A percentile compares a stretch with the other conserved stretches of the same genome.
phyloP scores from a whole-genome alignment of 2,888 invertebrate species.

The Eledona agricola region DNA sequence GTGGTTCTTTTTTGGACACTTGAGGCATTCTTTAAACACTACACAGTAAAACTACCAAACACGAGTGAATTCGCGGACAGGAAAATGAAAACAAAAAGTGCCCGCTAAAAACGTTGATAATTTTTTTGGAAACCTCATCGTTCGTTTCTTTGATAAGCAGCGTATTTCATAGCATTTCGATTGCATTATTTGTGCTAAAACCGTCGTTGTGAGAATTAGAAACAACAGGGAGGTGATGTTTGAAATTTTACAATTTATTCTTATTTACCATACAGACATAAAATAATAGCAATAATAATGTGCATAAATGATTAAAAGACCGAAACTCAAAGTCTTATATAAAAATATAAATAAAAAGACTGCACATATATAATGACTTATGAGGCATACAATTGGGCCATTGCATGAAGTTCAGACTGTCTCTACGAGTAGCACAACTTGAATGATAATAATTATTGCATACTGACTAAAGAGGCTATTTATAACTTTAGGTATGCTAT shows the following conservation, averaged over 20 bases:
- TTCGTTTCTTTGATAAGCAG: too few relatives aligned
- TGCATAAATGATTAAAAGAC: constrained; percentile 57
- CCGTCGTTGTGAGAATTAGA: too few relatives aligned
- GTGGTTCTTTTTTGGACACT: too few relatives aligned
- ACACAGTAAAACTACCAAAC: too few relatives aligned
- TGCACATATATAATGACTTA: constrained; percentile 55
- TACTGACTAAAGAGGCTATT: constrained; percentile 62
- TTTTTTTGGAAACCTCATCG: too few relatives aligned
- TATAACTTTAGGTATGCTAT: constrained; percentile 56
- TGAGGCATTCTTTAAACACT: too few relatives aligned
- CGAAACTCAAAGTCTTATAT: constrained; percentile 50
- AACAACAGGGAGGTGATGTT: constrained; percentile 33
- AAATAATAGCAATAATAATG: constrained; percentile 58
- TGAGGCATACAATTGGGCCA: constrained; percentile 57
- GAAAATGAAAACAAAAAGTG: too few relatives aligned
- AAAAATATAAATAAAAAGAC: constrained; percentile 51
- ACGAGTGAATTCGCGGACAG: too few relatives aligned
- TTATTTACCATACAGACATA: constrained; percentile 64
- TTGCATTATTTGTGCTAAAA: too few relatives aligned
- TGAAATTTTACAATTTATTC: constrained; percentile 59
- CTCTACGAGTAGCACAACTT: constrained; percentile 62
- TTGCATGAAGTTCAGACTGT: constrained; percentile 57
- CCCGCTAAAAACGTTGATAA: too few relatives aligned
- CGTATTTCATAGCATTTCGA: too few relatives aligned
- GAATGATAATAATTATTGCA: constrained; percentile 61